Base-by-base conservation (phyloP, 2,797 vertebrate species). In the Crenichthys baileyi region DNA sequence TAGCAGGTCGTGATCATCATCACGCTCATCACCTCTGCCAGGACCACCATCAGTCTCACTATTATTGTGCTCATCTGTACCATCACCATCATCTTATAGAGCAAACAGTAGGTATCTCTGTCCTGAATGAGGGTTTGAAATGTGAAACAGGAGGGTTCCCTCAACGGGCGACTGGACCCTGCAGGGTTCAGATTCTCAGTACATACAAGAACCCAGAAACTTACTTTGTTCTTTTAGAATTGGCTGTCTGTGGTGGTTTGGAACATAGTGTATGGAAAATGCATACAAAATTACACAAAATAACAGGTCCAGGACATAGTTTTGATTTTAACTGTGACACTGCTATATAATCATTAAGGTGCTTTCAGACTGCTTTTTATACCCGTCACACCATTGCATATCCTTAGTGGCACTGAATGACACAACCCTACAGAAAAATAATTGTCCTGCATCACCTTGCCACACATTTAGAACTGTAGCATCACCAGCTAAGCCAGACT, bases 41-140 rank as follows among this genome's bases (percentile, higher is more conserved):
- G 79, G 31, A 50, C 78, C 68, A 8, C 83, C 80, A 85, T 89
- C 85, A 68, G 79, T 86, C 83, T 70, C 72, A 2, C 84, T 79
- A 80, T 88, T 91, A 87, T 92, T 82, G 67, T 79, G 80, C 81
- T 88, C 81, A 76, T 86, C 89, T 90, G 76, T 36, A 78, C 87
- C 83, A 83, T 88, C 79, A 75, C 86, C 61, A 76, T 90, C 80
- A 89, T 84, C 76, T 72, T 75, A 82, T 26, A 79, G 80, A 80
- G 81, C 1, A 1, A 87, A 82, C 88, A 81, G 81, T 39, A 8
- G 79, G 83, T 22, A 80, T 70, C 71, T 1, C 68, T 68, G 78
- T 56, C n/a, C n/a, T 75, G 83, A 82, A 83, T 85, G 87, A 75
- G 72, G 72, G 80, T 60, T 78, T 72, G 80, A 79, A 86, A 88